Evolutionary conservation across 2,888 invertebrate species (phyloP).

Genomic region (Eristalinus aeneus): DNA sequence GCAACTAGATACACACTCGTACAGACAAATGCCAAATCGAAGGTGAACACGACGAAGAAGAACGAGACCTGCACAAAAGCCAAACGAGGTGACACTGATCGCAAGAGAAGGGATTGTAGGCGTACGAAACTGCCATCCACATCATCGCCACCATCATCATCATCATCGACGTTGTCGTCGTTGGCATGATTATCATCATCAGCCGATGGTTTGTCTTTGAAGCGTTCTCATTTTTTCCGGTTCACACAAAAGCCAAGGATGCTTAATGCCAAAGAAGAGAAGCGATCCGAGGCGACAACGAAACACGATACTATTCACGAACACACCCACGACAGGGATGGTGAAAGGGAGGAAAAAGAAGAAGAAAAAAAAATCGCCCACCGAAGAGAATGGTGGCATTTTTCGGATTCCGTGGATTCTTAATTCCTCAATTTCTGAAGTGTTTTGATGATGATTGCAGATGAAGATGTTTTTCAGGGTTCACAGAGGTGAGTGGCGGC

Average conservation of each 20-base stretch:
- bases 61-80: conserved; percentile 36
- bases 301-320: background rate
- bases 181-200: conserved; percentile 59
- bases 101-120: conserved; percentile 17
- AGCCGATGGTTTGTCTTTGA: conserved; percentile 63
- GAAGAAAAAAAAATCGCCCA: background rate
- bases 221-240: conserved; percentile 63
- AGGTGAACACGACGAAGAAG: conserved; percentile 52
- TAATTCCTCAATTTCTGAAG: background rate
- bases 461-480: background rate
- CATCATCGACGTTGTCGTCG: conserved; percentile 70
- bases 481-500: background rate
- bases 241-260: conserved; percentile 55
- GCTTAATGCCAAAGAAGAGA: conserved; percentile 41
- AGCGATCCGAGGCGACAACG: background rate
- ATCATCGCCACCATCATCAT: background rate
- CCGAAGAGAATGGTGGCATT: background rate
- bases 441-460: background rate
- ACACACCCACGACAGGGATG: background rate
- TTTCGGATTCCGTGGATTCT: background rate
- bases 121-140: background rate
- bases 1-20: conserved; percentile 30
- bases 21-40: conserved; percentile 58
- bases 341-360: background rate
- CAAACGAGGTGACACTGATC: background rate